Evolutionary conservation across 2,797 vertebrate genomes (phyloP), one percentile per base, ranked within the genome.

Genomic region (Rhyacichthys aspro): DNA sequence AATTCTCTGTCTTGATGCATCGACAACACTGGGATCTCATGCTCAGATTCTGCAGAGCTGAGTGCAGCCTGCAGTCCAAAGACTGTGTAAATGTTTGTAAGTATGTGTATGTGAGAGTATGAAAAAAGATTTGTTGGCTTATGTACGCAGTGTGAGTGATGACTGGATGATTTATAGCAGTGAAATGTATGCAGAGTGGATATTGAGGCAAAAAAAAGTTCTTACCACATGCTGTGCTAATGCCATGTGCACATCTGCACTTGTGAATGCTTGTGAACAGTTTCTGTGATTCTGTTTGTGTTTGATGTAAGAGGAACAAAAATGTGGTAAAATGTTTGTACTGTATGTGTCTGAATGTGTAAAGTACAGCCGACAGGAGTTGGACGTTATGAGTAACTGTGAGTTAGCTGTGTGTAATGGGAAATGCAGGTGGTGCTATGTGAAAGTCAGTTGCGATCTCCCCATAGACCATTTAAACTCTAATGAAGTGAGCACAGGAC

Each of bases 401-500:
- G 76, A 79, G 76, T 69, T 72, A 72, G 69, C 72, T 59, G 71
- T 53, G 73, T 81, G 78, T 91, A 87, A 93, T 91, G 89, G 81
- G 83, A 89, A 91, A 86, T 72, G 76, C 92, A 93, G 90, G 88
- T 92, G 91, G 85, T 68, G 89, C 82, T 82, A 91, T 91, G 88
- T 84, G 86, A 89, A 89, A 90, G 85, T 87, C 90, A 89, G 87
- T 64, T 59, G 63, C 62, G 36, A 77, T 82, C 70, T 90, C 90
- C 90, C 90, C 59, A 74, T 48, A 86, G 90, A 74, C 85, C 81
- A 72, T 86, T 92, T 90, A 89, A 92, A 88, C 59, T 86, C 72
- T 89, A 92, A 93, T 93, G 91, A 92, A 93, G 91, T 91, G 90
- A 92, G 84, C 86, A 89, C 76, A 83, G 89, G 82, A 89, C 87